Evolutionary conservation across 2,888 invertebrate species (phyloP), one percentile per base, ranked within the genome.

Genomic region (Heliothis peltigera): DNA sequence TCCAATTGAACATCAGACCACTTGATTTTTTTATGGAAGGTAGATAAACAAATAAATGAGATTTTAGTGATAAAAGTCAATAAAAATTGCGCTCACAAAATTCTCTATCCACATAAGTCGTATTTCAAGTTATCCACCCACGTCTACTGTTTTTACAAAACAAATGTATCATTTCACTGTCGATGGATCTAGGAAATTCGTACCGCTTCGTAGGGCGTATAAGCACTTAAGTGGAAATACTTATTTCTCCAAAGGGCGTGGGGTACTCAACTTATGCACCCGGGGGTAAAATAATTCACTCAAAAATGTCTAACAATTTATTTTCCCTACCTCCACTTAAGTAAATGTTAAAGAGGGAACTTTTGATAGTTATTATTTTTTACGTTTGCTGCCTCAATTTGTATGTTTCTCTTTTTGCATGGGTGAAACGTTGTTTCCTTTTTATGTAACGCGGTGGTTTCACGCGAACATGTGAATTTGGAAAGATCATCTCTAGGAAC

Each of bases 261-360:
- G 75, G 81, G 84, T 85, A 83, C 84, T 83, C 84, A 84, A 83
- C 83, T 82, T 83, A 84, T 87, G 77, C 78, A 82, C 89, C 87
- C 89, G 53, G 72, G 88, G 87, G 89, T 83, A 82, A 84, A 82
- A 87, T 89, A 85, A 83, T 85, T 85, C 84, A 82, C 81, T 83
- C 80, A 83, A 83, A 87, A 87, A 88, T 81, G 85, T 84, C 82
- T 85, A 82, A 82, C 83, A 87, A 86, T 87, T 87, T 84, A 83
- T 85, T 84, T n/a, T 79, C 76, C 79, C 80, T 75, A 64, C 76
- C 77, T 70, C 72, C 83, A 71, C 69, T 73, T 76, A 79, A 80
- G 79, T 70, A 83, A 86, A 85, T 86, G 83, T 83, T 85, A 84
- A 80, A 79, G 80, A 78, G 77, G 75, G 75, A 77, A 70, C 75